These are phyloP conservation scores for Acronicta psi DNA, from an alignment of 2,888 invertebrate species.

Conservation along the genomic window DNA sequence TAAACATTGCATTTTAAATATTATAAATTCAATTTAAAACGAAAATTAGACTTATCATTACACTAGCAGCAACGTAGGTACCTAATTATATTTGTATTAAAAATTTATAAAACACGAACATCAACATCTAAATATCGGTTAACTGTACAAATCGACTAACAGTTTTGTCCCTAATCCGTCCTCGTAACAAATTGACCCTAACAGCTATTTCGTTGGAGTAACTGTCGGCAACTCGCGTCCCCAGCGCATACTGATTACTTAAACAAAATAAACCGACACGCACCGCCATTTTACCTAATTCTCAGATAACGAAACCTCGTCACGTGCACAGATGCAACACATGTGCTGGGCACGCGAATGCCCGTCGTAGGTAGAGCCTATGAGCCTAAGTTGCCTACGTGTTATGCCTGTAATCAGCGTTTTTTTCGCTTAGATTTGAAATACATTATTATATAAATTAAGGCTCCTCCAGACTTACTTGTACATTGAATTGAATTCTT, in stretches of 20 bases:
- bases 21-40: not conserved
- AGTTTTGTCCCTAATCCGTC: constrained; percentile 66
- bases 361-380: constrained; percentile 16
- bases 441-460: constrained; percentile 8
- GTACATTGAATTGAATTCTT: constrained; percentile 13
- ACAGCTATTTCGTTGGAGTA: constrained; percentile 81
- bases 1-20: constrained; percentile 27
- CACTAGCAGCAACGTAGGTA: constrained; percentile 13
- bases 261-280: constrained; percentile 62
- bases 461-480: constrained; percentile 26
- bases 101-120: constrained; percentile 16
- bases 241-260: constrained; percentile 75
- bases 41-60: constrained; percentile 18
- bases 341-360: constrained; percentile 36
- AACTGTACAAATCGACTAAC: constrained; percentile 22
- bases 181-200: constrained; percentile 51
- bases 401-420: constrained; percentile 17
- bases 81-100: constrained; percentile 9
- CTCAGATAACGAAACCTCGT: constrained; percentile 60
- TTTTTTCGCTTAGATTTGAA: constrained; percentile 8
- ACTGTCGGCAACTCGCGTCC: constrained; percentile 66
- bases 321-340: constrained; percentile 61
- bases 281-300: constrained; percentile 73
- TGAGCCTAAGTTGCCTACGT: constrained; percentile 36
- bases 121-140: constrained; percentile 15